Evolutionary conservation across 2,888 invertebrate species (phyloP), one percentile per base, ranked within the genome.

Genomic region (Petrolisthes cinctipes): DNA sequence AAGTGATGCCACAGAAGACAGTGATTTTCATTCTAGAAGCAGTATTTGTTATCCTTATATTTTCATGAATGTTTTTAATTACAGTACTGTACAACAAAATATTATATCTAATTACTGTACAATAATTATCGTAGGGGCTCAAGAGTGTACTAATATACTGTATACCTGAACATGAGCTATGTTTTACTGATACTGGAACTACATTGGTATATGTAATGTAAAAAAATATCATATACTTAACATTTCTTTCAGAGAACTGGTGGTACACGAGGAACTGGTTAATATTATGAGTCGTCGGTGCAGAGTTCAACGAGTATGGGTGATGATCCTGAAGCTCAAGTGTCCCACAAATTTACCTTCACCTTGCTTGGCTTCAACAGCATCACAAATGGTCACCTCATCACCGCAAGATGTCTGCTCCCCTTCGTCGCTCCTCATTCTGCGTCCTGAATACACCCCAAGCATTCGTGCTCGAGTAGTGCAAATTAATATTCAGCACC

Each of bases 291-390:
- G 51, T 81, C 56, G 57, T 4, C 73, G 80, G 11, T 57, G 78
- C 66, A 71, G 81, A 51, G 23, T 81, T 14, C 85, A 85, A 80
- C 66, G 79, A 37, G 57, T 85, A n/a, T 85, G 85, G 85, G 73
- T 85, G 37, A 81, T 85, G 85, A 9, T 85, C 9, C 80, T 81
- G 85, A 85, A 81, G 81, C 23, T 20, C 23, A 17, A 68, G 14
- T 9, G 14, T 0, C 80, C 79, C n/a, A 5, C 17, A 20, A 53
- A 54, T 54, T 54, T 17, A n/a, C 53, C 71, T 37, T 37, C 37
- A 37, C 37, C 37, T 37, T 37, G 37, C 37, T 37, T 37, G 37
- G 2, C 37, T 37, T 37, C 37, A 37, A 37, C 37, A 37, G 37
- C 37, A 37, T 37, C 37, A 37, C 37, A 37, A 37, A 37, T 2